Evolutionary conservation across 2,113 vertebrate species (phyloP).

Genomic region (Gobius niger): DNA sequence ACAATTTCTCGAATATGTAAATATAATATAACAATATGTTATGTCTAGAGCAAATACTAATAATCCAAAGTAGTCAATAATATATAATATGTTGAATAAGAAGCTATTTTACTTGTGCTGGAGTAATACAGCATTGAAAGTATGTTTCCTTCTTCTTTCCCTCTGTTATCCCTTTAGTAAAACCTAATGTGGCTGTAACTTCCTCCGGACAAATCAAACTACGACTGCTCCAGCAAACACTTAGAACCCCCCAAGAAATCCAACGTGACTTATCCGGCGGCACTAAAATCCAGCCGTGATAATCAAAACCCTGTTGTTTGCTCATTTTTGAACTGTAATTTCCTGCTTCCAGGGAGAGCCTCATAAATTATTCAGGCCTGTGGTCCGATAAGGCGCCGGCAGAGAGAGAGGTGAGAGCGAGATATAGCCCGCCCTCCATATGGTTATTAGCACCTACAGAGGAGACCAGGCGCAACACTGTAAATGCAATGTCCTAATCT

Average conservation of each 20-base stretch:
- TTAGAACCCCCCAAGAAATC: not conserved
- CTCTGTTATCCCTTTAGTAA: not conserved
- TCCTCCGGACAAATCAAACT: not conserved
- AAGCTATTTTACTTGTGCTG: no score
- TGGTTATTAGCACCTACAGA: constrained; percentile 43
- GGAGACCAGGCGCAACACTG: constrained; percentile 53
- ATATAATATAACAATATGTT: no score
- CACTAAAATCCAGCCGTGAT: constrained; percentile 19
- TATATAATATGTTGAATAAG: no score
- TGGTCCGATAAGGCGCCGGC: constrained; percentile 22
- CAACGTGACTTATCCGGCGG: not conserved
- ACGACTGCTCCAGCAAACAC: not conserved
- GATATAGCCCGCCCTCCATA: constrained; percentile 38
- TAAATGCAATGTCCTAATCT: constrained; percentile 66
- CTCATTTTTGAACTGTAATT: constrained; percentile 38
- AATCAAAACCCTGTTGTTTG: constrained; percentile 52
- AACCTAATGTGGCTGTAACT: not conserved
- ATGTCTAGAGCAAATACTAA: no score
- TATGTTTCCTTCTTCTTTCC: not conserved
- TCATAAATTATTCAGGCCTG: constrained; percentile 38
- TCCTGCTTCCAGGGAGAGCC: constrained; percentile 20
- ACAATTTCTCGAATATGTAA: no score
- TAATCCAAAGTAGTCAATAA: no score
- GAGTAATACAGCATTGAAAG: no score
- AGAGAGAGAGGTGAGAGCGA: constrained; percentile 12